A percentile compares a stretch with the other conserved stretches of the same genome.
Conservation (phyloP, 1,140 invertebrate species). For the Pemphigus obesinymphae region DNA sequence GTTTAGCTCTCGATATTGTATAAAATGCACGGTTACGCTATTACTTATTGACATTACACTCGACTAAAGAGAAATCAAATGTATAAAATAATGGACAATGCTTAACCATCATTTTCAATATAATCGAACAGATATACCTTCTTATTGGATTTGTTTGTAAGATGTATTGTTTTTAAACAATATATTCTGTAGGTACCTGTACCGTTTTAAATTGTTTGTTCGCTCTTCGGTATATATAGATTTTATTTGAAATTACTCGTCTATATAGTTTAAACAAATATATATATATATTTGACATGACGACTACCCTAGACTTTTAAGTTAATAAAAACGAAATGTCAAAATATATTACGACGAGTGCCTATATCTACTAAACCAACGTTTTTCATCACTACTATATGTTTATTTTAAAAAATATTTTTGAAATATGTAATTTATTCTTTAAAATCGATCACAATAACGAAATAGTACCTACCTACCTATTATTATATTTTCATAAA, state of each 20-base stretch:
- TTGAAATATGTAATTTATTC: not conserved
- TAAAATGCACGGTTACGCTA: not conserved
- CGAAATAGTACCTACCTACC: not conserved
- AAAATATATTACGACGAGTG: too few relatives aligned
- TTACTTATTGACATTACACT: not conserved
- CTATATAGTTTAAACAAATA: not conserved
- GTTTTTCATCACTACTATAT: too few relatives aligned
- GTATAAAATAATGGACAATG: not conserved
- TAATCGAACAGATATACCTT: not conserved
- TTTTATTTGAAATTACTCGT: not conserved
- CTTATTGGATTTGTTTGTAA: not conserved
- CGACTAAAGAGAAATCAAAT: not conserved
- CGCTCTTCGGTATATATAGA: not conserved
- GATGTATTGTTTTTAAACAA: not conserved
- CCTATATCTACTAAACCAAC: too few relatives aligned
- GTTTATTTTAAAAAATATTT: too few relatives aligned
- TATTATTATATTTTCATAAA: not conserved
- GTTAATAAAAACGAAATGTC: not conserved
- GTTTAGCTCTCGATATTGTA: too few relatives aligned
- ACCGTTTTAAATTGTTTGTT: slow-evolving; percentile 2
- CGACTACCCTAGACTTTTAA: not conserved
- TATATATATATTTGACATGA: not conserved
- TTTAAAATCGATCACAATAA: not conserved
- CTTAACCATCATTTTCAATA: not conserved
- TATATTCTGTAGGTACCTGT: not conserved